Conservation (phyloP, 2,113 vertebrate species). For the Oncorhynchus kisutch region DNA sequence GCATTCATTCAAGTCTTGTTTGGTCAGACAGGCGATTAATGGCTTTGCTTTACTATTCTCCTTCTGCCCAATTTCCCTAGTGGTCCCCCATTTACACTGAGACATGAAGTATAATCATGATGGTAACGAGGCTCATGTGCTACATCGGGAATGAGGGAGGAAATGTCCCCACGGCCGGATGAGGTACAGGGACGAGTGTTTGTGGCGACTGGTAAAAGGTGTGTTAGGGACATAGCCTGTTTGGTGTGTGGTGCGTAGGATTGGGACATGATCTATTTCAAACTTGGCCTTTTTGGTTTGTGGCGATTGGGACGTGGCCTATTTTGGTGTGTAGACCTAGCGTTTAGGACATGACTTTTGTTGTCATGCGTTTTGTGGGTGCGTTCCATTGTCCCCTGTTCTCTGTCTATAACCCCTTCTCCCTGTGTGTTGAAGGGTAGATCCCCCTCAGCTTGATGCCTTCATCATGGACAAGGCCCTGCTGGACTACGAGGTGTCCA, state of each 20-base stretch:
- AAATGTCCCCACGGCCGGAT: too few species aligned
- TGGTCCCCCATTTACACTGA: not conserved
- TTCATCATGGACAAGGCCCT: slow-evolving; percentile 92
- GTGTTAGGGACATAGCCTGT: too few species aligned
- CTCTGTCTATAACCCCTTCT: slow-evolving; percentile 10
- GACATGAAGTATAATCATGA: not conserved
- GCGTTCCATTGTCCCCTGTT: not conserved
- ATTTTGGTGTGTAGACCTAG: too few species aligned
- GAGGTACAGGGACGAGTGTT: too few species aligned
- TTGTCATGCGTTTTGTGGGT: not conserved
- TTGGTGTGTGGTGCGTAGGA: too few species aligned
- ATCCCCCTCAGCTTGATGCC: slow-evolving; percentile 82
- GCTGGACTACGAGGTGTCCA: slow-evolving; percentile 87
- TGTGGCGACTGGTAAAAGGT: too few species aligned
- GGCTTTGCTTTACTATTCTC: not conserved
- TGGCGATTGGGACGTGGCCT: too few species aligned
- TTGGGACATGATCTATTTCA: too few species aligned
- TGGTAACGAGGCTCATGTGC: not conserved
- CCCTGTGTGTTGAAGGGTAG: slow-evolving; percentile 70
- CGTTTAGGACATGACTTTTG: too few species aligned
- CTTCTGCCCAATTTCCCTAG: not conserved
- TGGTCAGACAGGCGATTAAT: not conserved
- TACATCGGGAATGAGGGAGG: not conserved
- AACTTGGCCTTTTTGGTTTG: too few species aligned
- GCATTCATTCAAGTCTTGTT: not conserved